phyloP scores from a whole-genome alignment of 2,888 invertebrate species.

The Dascillus cervinus region DNA sequence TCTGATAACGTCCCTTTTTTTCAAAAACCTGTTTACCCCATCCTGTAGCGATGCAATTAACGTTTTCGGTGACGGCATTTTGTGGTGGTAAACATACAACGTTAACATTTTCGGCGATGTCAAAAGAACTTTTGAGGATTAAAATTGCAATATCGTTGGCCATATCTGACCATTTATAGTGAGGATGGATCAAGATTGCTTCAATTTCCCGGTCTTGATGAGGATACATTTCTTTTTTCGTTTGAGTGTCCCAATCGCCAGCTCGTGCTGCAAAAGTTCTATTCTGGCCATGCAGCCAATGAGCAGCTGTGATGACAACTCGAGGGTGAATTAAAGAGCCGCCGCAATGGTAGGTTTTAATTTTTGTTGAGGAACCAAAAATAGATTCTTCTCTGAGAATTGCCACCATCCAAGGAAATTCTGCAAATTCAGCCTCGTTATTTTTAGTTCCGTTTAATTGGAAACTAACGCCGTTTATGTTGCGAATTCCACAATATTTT shows the following conservation, averaged over 20 bases:
- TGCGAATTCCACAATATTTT: too few species aligned
- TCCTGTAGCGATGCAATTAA: conserved; percentile 57
- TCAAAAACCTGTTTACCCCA: conserved; percentile 52
- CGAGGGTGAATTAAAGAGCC: conserved; percentile 65
- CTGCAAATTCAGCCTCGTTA: conserved; percentile 66
- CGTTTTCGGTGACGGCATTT: conserved; percentile 39
- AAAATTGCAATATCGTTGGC: conserved; percentile 66
- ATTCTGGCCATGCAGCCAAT: conserved; percentile 48
- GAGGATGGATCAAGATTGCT: conserved; percentile 42
- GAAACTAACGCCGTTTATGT: too few species aligned
- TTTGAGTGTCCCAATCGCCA: conserved; percentile 78
- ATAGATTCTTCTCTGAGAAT: conserved; percentile 46
- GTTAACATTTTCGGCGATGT: conserved; percentile 57
- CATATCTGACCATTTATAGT: conserved; percentile 52
- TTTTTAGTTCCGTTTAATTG: too few species aligned
- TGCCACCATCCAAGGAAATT: conserved; percentile 76
- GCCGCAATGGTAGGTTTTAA: conserved; percentile 52
- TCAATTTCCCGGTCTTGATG: conserved; percentile 61
- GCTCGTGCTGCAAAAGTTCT: conserved; percentile 46
- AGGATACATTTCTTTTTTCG: conserved; percentile 55
- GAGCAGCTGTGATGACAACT: conserved; percentile 70
- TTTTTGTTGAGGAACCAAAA: conserved; percentile 31
- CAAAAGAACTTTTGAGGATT: conserved; percentile 51
- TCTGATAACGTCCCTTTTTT: conserved; percentile 35
- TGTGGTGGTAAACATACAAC: conserved; percentile 54